A percentile compares a stretch with the other conserved stretches of the same genome.
phyloP scores from a whole-genome alignment of 2,888 invertebrate genomes.

The Torymus texanus region DNA sequence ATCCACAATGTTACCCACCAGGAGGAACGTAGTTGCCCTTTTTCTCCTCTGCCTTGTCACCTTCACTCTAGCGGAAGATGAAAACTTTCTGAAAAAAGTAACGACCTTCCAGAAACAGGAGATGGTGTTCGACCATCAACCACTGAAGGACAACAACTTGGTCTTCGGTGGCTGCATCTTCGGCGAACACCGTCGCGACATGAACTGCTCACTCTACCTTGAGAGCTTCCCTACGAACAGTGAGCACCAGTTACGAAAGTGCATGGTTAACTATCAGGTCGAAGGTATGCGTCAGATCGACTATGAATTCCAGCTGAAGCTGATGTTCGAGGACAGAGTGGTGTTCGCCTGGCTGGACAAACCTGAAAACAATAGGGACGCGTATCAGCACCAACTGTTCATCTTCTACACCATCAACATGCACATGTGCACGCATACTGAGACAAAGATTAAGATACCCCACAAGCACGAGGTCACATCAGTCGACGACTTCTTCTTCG shows the following conservation, averaged over 20 bases:
- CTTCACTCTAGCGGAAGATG: no score
- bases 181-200: neutral
- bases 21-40: no score
- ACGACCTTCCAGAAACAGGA: neutral
- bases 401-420: conserved; percentile 15
- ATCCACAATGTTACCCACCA: no score
- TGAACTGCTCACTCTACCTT: conserved; percentile 19
- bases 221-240: neutral
- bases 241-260: neutral
- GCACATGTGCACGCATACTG: neutral
- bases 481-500: conserved; percentile 24
- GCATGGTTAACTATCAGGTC: neutral
- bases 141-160: conserved; percentile 23
- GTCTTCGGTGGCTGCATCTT: conserved; percentile 10
- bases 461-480: neutral
- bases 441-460: no score
- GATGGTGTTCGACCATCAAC: conserved; percentile 14
- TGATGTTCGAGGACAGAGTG: neutral
- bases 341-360: conserved; percentile 18
- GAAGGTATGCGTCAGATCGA: neutral
- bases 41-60: no score
- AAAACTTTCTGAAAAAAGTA: neutral
- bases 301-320: conserved; percentile 12
- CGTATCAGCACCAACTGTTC: neutral
- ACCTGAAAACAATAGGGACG: neutral